Base-by-base conservation (phyloP, 2,888 invertebrate species). In the Helleia helle region DNA sequence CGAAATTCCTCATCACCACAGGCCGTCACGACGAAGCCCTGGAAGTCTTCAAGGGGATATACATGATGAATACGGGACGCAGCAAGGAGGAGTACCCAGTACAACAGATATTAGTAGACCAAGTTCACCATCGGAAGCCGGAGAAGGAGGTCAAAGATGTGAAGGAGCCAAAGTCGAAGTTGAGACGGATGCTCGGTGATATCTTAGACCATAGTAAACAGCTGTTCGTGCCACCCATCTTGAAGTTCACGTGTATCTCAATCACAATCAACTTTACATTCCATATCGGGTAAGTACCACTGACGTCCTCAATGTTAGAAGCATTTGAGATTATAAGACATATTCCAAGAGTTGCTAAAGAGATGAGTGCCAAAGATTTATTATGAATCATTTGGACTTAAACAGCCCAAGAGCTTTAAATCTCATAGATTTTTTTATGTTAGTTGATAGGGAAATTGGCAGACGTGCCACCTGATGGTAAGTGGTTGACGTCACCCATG, bases 261-360 rank as follows among this genome's bases (percentile, higher is more conserved):
- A 92, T 95, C 56, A 90, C 92, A 46, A 95, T 96, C 64, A 95
- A 96, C 68, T 95, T 96, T 67, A 94, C 95, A 53, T 94, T 96
- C 80, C 95, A 96, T 77, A 96, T 96, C 74, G 96, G 94, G 90
- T 91, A 62, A 85, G 86, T 67, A n/a, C n/a, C n/a, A n/a, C n/a
- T n/a, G n/a, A n/a, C n/a, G n/a, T n/a, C n/a, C n/a, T n/a, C n/a
- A n/a, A n/a, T n/a, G n/a, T n/a, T n/a, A n/a, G n/a, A n/a, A n/a
- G n/a, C n/a, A n/a, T n/a, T n/a, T n/a, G n/a, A n/a, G n/a, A n/a
- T n/a, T n/a, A n/a, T n/a, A n/a, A n/a, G n/a, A n/a, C n/a, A n/a
- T n/a, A n/a, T n/a, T n/a, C n/a, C n/a, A n/a, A n/a, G n/a, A n/a
- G n/a, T n/a, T n/a, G n/a, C n/a, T n/a, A n/a, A n/a, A n/a, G n/a